Evolutionary conservation across 2,888 invertebrate genomes (phyloP).

Genomic region (Bibio marci): DNA sequence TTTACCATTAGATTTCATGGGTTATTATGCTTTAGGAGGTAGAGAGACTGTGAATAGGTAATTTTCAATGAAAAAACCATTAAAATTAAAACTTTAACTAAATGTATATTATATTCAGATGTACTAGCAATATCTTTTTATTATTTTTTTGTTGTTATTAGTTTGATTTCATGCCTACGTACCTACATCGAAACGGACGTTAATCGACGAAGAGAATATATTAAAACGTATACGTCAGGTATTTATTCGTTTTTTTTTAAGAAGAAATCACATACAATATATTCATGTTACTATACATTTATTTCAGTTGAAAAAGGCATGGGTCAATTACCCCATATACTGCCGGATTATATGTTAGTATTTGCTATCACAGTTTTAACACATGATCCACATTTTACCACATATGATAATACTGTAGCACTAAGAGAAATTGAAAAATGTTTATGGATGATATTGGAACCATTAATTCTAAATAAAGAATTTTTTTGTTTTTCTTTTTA

Average conservation of each 20-base stretch:
- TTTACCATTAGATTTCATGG: slow-evolving; percentile 92
- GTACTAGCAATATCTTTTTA: no score
- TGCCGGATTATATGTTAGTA: slow-evolving; percentile 94
- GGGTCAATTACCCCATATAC: slow-evolving; percentile 66
- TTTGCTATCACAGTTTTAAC: slow-evolving; percentile 92
- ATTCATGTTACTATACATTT: no score
- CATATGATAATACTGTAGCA: slow-evolving; percentile 55
- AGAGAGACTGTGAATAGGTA: slow-evolving; percentile 61
- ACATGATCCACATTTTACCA: slow-evolving; percentile 74
- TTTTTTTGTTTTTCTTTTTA: slow-evolving; percentile 92
- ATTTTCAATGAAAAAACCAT: slow-evolving; percentile 23
- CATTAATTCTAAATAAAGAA: slow-evolving; percentile 82
- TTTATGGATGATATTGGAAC: slow-evolving; percentile 88
- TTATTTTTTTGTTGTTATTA: not conserved
- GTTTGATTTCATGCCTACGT: no score
- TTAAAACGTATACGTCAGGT: slow-evolving; percentile 58
- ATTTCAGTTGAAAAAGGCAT: slow-evolving; percentile 50
- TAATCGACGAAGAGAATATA: slow-evolving; percentile 76
- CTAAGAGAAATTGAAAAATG: slow-evolving; percentile 70
- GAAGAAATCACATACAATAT: no score
- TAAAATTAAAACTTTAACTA: not conserved
- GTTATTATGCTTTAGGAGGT: slow-evolving; percentile 81
- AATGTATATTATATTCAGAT: no score
- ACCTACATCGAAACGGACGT: slow-evolving; percentile 82
- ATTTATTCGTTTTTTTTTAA: no score